Evolutionary conservation across 2,797 vertebrate genomes (phyloP), one percentile per base, ranked within the genome.

Genomic region (Myotis findleyi): DNA sequence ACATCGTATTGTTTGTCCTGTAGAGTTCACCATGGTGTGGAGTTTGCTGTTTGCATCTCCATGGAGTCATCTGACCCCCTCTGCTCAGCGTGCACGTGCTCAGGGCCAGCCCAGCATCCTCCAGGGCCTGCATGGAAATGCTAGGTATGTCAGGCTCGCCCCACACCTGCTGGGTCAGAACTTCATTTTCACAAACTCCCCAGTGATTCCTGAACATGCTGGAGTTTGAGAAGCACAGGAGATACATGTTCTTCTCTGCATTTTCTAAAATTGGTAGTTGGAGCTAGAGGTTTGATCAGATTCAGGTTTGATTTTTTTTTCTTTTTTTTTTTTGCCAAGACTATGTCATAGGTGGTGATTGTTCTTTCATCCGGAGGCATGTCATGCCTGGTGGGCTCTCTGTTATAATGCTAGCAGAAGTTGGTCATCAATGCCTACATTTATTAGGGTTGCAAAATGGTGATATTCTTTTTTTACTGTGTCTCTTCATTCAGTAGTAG

Each of bases 131-230:
- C 18, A 7, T n/a, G 27, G 25, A 73, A 73, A 73, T 0, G 25
- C 8, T 51, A 69, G 30, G 14, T 11, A 12, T 49, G 59, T 16
- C 68, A 81, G 57, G 20, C 27, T 62, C 33, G 0, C 33, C 21
- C 53, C 30, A 93, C 12, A 27, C 21, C 55, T 73, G 55, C 68
- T 7, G 21, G 44, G 36, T 23, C 69, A n/a, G 57, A 82, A 53
- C 20, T 51, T 59, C 21, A 51, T 59, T 38, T 47, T 49, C 36
- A 33, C 30, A n/a, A 66, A 25, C 9, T 14, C 2, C 6, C 25
- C 1, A 11, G 53, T 20, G 14, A 55, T 30, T 38, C 4, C 0
- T 49, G 20, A 7, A 36, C 25, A 20, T 21, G 3, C 7, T 2
- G n/a, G 69, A 38, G 38, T 20, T 33, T 47, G 25, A 68, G 68